These are phyloP conservation scores for Blera fallax DNA, from an alignment of 2,888 invertebrate genomes.

Conservation along the genomic window DNA sequence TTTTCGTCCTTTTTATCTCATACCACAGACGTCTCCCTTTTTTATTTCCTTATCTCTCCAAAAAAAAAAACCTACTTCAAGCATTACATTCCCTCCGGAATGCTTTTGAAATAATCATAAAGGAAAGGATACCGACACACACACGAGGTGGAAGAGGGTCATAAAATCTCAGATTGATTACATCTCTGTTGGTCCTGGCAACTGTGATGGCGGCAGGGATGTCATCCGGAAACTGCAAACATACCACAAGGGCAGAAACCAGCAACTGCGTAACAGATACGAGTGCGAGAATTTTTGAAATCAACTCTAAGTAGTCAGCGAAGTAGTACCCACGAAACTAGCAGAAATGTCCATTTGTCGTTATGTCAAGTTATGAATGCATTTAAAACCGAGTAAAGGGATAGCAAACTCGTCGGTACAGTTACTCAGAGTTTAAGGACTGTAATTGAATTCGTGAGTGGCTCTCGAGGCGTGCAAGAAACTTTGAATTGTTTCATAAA, in stretches of 20 bases:
- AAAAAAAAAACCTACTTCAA: too few relatives aligned
- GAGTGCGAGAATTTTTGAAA: constrained; percentile 17
- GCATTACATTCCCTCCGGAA: neutral
- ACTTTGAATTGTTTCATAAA: constrained; percentile 43
- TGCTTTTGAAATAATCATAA: constrained; percentile 36
- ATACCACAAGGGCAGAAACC: neutral
- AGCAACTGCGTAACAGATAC: neutral
- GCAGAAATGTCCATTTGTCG: constrained; percentile 21
- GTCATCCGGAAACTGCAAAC: constrained; percentile 3
- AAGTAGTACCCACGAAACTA: neutral
- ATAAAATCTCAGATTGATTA: constrained; percentile 48
- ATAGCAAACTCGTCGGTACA: neutral
- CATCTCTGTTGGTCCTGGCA: constrained; percentile 7
- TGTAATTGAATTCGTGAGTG: constrained; percentile 27
- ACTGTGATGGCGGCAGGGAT: neutral
- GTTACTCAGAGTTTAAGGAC: constrained; percentile 31
- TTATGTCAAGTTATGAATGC: constrained; percentile 53
- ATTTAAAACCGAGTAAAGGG: neutral
- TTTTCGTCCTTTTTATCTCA: neutral
- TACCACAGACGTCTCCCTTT: neutral
- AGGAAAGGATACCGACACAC: neutral
- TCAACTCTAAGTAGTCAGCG: constrained; percentile 6
- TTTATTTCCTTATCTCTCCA: neutral
- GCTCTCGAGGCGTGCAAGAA: neutral
- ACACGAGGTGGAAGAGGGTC: neutral